A percentile compares a stretch with the other conserved stretches of the same genome.
Evolutionary conservation across 1,140 invertebrate genomes (phyloP).

Genomic region (Scaptomyza montana): DNA sequence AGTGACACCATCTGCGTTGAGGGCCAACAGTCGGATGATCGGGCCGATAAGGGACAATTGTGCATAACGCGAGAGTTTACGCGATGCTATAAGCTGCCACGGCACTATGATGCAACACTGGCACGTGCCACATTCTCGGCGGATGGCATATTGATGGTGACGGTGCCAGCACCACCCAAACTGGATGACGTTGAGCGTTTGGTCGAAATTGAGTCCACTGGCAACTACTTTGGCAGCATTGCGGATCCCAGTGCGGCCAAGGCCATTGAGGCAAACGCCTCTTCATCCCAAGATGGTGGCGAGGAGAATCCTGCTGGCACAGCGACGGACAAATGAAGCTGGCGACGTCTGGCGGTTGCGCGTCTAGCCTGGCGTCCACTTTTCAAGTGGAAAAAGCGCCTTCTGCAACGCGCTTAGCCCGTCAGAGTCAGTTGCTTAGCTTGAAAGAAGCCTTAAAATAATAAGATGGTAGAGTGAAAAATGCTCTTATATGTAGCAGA

Average conservation of each 20-base stretch:
- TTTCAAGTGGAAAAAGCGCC: slow-evolving; percentile 38
- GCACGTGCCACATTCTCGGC: slow-evolving; percentile 76
- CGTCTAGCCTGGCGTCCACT: slow-evolving; percentile 26
- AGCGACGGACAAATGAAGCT: slow-evolving; percentile 69
- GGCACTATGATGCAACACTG: slow-evolving; percentile 77
- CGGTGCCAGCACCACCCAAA: slow-evolving; percentile 76
- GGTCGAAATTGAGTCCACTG: slow-evolving; percentile 74
- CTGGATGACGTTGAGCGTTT: slow-evolving; percentile 79
- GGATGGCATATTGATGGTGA: slow-evolving; percentile 78
- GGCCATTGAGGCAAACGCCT: slow-evolving; percentile 57
- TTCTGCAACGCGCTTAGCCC: slow-evolving; percentile 56
- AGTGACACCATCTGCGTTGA: slow-evolving; percentile 73
- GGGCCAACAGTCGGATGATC: slow-evolving; percentile 73
- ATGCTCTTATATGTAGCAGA: neutral
- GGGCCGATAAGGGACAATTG: slow-evolving; percentile 63
- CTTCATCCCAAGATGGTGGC: slow-evolving; percentile 43
- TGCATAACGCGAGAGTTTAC: slow-evolving; percentile 76
- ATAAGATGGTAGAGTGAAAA: slow-evolving; percentile 1
- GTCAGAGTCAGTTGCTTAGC: slow-evolving; percentile 64
- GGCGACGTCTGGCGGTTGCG: slow-evolving; percentile 76
- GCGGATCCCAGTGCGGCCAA: slow-evolving; percentile 64
- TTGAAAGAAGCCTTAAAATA: slow-evolving; percentile 28
- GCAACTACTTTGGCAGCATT: slow-evolving; percentile 76
- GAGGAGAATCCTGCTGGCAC: slow-evolving; percentile 62
- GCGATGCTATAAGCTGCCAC: slow-evolving; percentile 73